Percentiles rank a stretch among this genome's conserved stretches.
phyloP scores from a whole-genome alignment of 2,888 invertebrate genomes.

The Sicus ferrugineus region DNA sequence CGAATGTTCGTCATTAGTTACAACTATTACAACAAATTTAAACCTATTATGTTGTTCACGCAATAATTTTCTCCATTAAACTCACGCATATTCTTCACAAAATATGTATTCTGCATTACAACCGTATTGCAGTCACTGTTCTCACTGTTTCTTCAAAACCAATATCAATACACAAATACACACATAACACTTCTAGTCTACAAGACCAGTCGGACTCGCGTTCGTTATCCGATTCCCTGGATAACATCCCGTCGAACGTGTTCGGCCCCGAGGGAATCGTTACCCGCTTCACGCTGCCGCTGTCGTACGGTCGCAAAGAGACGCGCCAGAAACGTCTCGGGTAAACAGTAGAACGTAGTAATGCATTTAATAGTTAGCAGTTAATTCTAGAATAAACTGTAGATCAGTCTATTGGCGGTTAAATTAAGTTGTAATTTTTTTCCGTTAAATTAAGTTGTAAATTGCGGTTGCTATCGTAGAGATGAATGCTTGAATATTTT shows the following conservation, averaged over 20 bases:
- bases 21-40: neutral
- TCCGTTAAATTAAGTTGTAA: too few species aligned
- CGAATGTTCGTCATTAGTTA: neutral
- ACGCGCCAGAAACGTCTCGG: constrained; percentile 83
- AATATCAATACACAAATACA: constrained; percentile 12
- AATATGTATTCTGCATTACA: too few species aligned
- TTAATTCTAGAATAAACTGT: too few species aligned
- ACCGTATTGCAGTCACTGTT: too few species aligned
- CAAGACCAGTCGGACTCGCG: constrained; percentile 66
- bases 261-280: constrained; percentile 71
- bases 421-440: too few species aligned
- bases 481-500: too few species aligned
- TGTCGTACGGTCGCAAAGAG: constrained; percentile 81
- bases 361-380: neutral
- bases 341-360: constrained; percentile 67
- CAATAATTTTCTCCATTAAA: too few species aligned
- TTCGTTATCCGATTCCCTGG: constrained; percentile 70
- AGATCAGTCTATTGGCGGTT: too few species aligned
- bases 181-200: constrained; percentile 56
- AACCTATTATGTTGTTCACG: neutral
- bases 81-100: neutral
- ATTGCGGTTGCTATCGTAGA: too few species aligned
- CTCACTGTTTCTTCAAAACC: neutral
- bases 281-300: constrained; percentile 75
- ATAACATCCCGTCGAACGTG: constrained; percentile 66